phyloP scores from a whole-genome alignment of 2,113 vertebrate genomes.

The Eretmochelys imbricata region DNA sequence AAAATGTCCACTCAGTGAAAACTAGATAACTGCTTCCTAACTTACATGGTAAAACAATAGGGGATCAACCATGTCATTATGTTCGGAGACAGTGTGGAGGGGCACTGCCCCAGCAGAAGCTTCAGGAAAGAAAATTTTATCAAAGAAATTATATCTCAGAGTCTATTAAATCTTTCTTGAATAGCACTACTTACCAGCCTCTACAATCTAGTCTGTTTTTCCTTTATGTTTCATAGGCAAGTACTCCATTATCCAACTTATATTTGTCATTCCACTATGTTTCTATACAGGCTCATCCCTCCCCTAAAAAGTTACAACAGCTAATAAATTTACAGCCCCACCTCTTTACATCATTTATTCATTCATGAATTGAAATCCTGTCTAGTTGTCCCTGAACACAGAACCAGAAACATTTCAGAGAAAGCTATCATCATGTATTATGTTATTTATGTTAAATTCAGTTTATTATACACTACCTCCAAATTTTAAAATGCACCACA shows the following conservation, averaged over 20 bases:
- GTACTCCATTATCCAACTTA: neutral
- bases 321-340: neutral
- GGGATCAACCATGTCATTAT: neutral
- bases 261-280: neutral
- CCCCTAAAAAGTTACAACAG: neutral
- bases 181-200: neutral
- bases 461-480: too few relatives aligned
- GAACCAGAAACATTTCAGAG: neutral
- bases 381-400: neutral
- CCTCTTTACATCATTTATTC: neutral
- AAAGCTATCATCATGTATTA: neutral
- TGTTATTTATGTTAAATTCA: neutral
- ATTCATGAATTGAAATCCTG: neutral
- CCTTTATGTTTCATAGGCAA: neutral
- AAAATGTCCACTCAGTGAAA: neutral
- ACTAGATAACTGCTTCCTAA: neutral
- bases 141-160: neutral
- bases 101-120: neutral
- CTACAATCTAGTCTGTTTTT: neutral
- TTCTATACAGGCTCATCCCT: neutral
- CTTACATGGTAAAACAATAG: neutral
- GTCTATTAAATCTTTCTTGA: neutral
- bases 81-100: neutral
- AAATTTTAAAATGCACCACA: neutral
- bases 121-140: neutral